phyloP scores from a whole-genome alignment of 2,888 invertebrate genomes.

The Trilocha varians region DNA sequence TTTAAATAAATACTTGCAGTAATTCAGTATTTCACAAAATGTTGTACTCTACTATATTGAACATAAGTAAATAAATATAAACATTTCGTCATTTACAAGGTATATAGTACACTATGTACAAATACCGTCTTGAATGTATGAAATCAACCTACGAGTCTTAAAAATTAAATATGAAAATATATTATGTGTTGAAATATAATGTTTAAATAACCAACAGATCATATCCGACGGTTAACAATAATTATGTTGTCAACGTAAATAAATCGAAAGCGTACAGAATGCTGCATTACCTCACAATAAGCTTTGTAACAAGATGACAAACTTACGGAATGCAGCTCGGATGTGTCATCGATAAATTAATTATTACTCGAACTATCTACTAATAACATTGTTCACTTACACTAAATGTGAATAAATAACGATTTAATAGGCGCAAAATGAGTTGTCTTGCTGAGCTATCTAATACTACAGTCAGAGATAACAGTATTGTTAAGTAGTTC shows the following conservation, averaged over 20 bases:
- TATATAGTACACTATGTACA: constrained; percentile 39
- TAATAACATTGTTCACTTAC: constrained; percentile 26
- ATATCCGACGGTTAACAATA: not conserved
- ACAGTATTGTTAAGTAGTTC: not conserved
- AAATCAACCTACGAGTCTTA: not conserved
- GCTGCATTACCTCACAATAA: constrained; percentile 6
- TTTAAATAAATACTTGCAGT: constrained; percentile 21
- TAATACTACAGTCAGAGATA: not conserved
- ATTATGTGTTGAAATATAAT: not conserved
- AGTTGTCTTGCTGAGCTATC: not conserved
- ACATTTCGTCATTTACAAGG: constrained; percentile 47
- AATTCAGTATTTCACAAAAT: constrained; percentile 18
- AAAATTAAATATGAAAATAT: not conserved
- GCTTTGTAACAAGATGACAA: constrained; percentile 2
- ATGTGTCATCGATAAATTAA: not conserved
- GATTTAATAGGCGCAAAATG: constrained; percentile 13
- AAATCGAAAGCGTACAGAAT: constrained; percentile 4
- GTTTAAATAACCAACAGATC: not conserved
- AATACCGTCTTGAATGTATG: constrained; percentile 29
- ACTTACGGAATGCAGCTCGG: constrained; percentile 6
- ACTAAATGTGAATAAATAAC: constrained; percentile 11
- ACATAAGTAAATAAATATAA: constrained; percentile 22
- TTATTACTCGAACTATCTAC: not conserved
- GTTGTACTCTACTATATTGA: constrained; percentile 33
- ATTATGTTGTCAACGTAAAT: constrained; percentile 1